Conservation (phyloP, 30 jellyfish, hydroid and myxozoan genomes). For the Aurelia coerulea region DNA sequence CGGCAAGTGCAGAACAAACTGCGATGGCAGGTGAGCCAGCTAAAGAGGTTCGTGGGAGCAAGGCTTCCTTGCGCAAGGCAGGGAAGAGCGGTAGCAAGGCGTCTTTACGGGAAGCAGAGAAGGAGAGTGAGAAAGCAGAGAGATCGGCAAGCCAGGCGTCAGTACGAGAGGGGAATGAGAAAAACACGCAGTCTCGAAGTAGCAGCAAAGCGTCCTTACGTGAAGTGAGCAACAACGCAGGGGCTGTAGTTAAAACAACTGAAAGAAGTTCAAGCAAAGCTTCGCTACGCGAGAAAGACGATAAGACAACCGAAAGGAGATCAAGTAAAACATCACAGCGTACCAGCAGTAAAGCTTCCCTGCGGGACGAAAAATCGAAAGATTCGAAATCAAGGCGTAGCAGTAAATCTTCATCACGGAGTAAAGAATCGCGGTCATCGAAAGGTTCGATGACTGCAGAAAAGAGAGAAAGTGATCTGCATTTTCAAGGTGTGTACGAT, state of each 20-base stretch:
- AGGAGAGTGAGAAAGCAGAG: neutral
- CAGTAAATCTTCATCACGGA: conserved; percentile 15
- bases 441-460: neutral
- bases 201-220: neutral
- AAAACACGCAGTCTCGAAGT: neutral
- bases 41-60: neutral
- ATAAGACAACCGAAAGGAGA: neutral
- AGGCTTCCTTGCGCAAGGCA: neutral
- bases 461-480: conserved; percentile 2
- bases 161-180: neutral
- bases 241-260: neutral
- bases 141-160: neutral
- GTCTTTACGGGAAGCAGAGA: neutral
- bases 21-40: no score
- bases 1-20: no score
- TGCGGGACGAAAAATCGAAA: neutral
- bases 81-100: neutral
- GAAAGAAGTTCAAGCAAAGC: neutral
- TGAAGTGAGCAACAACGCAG: no score
- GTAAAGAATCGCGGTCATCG: conserved; percentile 23
- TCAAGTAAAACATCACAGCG: conserved; percentile 8
- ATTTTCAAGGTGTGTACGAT: conserved; percentile 20
- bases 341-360: conserved; percentile 24
- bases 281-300: neutral
- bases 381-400: neutral